Evolutionary conservation across 1,140 invertebrate species (phyloP).

Genomic region (Drosophila saltans): DNA sequence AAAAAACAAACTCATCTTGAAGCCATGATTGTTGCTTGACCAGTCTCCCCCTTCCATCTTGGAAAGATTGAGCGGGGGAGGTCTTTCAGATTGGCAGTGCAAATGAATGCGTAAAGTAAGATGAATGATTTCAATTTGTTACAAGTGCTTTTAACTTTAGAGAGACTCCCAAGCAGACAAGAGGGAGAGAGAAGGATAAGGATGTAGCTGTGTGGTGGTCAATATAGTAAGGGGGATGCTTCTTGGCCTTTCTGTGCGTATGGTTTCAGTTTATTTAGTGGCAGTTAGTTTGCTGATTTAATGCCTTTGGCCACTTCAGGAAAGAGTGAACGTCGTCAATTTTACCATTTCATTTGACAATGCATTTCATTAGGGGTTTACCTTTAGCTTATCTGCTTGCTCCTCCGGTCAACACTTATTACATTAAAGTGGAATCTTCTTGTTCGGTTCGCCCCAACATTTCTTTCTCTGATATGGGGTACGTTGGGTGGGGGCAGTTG

Average conservation of each 20-base stretch:
- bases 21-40: neutral
- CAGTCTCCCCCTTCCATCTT: neutral
- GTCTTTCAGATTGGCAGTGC: neutral
- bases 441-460: no score
- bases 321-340: slow-evolving; percentile 78
- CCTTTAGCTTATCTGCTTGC: slow-evolving; percentile 38
- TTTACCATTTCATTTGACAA: slow-evolving; percentile 81
- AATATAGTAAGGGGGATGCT: slow-evolving; percentile 5
- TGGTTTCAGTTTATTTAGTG: slow-evolving; percentile 68
- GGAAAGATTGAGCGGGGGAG: neutral
- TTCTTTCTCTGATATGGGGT: neutral
- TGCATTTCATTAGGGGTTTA: slow-evolving; percentile 74
- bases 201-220: slow-evolving; percentile 6
- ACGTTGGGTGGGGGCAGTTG: slow-evolving; percentile 25
- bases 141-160: slow-evolving; percentile 78
- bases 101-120: slow-evolving; percentile 78
- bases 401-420: slow-evolving; percentile 52
- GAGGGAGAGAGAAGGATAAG: neutral
- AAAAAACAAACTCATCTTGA: neutral
- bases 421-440: slow-evolving; percentile 68
- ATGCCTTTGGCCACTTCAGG: slow-evolving; percentile 72
- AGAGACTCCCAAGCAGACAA: neutral
- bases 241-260: slow-evolving; percentile 14
- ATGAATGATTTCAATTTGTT: slow-evolving; percentile 81
- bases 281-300: slow-evolving; percentile 80